Evolutionary conservation across 1,140 invertebrate species (phyloP).

Genomic region (Dendrolimus punctatus): DNA sequence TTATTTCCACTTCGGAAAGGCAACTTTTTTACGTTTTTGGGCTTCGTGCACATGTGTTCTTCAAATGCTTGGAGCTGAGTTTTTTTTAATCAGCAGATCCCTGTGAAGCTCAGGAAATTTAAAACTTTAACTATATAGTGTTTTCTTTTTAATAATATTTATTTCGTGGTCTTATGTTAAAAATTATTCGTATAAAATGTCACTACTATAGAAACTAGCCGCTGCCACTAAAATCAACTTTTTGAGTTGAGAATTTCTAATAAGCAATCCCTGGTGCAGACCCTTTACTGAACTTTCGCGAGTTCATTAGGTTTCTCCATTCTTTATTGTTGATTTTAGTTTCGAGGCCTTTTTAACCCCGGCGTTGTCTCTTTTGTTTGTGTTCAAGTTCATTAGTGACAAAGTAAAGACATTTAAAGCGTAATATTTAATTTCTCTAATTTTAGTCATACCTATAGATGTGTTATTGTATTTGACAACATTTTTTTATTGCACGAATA

Average conservation of each 20-base stretch:
- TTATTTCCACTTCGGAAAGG: slow-evolving; percentile 61
- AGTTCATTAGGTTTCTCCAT: slow-evolving; percentile 39
- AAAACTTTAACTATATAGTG: neutral
- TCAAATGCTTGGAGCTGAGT: neutral
- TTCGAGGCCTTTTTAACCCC: slow-evolving; percentile 22
- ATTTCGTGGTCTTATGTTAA: no score
- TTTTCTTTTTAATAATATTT: no score
- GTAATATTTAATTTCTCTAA: slow-evolving; percentile 20
- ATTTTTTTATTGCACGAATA: no score
- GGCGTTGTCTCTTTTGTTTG: slow-evolving; percentile 20
- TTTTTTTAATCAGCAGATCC: neutral
- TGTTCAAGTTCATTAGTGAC: slow-evolving; percentile 21
- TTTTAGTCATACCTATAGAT: no score
- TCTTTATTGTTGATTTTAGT: slow-evolving; percentile 36
- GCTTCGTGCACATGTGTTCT: slow-evolving; percentile 1
- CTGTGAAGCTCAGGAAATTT: no score
- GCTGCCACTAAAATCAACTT: slow-evolving; percentile 14
- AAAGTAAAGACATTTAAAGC: neutral
- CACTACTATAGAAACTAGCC: neutral
- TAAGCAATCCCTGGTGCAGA: slow-evolving; percentile 30
- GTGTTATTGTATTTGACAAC: no score
- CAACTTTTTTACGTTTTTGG: slow-evolving; percentile 51
- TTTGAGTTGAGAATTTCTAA: slow-evolving; percentile 33
- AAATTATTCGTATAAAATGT: no score
- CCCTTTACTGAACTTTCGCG: slow-evolving; percentile 30